These are phyloP conservation scores for Triplophysa tibetana DNA, from an alignment of 2,113 vertebrate species.

Conservation along the genomic window DNA sequence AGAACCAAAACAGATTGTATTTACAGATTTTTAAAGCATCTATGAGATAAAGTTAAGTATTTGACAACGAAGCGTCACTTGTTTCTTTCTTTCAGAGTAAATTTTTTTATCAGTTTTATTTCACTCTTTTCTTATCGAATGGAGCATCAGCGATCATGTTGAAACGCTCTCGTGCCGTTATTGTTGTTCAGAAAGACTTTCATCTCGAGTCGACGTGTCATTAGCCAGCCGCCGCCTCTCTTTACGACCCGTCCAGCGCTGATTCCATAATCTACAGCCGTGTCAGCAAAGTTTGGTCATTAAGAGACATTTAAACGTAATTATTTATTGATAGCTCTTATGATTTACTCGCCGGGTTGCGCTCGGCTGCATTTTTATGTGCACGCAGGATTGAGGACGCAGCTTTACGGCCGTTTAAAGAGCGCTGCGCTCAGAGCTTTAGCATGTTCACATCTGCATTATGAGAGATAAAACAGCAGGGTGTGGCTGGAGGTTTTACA, in stretches of 20 bases:
- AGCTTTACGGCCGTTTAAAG: conserved; percentile 68
- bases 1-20: no score
- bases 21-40: no score
- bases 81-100: no score
- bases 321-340: conserved; percentile 81
- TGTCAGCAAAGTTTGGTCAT: conserved; percentile 79
- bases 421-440: conserved; percentile 17
- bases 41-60: no score
- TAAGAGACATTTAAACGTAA: conserved; percentile 78
- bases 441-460: neutral
- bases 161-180: conserved; percentile 37
- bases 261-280: conserved; percentile 67
- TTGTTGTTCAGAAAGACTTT: conserved; percentile 59
- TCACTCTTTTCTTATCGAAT: no score
- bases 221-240: conserved; percentile 45
- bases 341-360: conserved; percentile 71
- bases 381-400: conserved; percentile 55
- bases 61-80: no score
- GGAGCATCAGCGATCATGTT: neutral
- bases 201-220: conserved; percentile 51
- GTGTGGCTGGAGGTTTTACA: no score
- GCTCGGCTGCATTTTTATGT: conserved; percentile 60
- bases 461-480: no score
- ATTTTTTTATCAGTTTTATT: no score
- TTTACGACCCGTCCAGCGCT: conserved; percentile 66